Evolutionary conservation across 2,113 vertebrate genomes (phyloP).

Genomic region (Meles meles): DNA sequence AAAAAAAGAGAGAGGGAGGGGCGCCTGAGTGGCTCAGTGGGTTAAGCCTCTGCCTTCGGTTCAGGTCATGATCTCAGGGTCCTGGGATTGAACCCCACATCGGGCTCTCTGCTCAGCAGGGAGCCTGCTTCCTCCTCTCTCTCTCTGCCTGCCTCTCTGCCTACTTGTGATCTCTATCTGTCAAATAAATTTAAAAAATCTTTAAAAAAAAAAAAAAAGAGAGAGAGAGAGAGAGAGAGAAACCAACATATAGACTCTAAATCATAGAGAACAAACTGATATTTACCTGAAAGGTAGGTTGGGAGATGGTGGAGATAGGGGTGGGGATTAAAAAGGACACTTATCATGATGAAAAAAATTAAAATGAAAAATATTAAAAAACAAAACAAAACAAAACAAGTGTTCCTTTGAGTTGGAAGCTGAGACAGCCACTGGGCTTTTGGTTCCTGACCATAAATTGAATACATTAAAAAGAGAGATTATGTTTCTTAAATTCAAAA

Average conservation of each 20-base stretch:
- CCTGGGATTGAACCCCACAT: no score
- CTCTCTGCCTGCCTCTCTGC: no score
- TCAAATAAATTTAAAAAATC: no score
- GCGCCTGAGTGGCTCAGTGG: no score
- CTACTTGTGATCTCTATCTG: no score
- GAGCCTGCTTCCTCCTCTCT: no score
- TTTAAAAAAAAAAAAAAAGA: neutral
- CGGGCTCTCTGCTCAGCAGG: no score
- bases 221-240: neutral
- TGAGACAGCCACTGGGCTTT: neutral
- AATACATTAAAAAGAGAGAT: neutral
- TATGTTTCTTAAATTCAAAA: neutral
- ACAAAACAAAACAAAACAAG: neutral
- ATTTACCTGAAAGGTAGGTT: neutral
- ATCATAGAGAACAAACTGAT: neutral
- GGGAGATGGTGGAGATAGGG: neutral
- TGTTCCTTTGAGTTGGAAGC: neutral
- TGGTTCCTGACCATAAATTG: neutral
- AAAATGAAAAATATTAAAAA: neutral
- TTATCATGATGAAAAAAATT: neutral
- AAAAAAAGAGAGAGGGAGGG: neutral
- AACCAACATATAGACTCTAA: neutral
- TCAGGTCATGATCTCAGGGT: no score
- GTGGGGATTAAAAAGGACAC: neutral
- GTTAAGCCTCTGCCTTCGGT: no score